These are phyloP conservation scores for Phorcus lineatus DNA, from an alignment of 2,888 invertebrate genomes.

Conservation along the genomic window DNA sequence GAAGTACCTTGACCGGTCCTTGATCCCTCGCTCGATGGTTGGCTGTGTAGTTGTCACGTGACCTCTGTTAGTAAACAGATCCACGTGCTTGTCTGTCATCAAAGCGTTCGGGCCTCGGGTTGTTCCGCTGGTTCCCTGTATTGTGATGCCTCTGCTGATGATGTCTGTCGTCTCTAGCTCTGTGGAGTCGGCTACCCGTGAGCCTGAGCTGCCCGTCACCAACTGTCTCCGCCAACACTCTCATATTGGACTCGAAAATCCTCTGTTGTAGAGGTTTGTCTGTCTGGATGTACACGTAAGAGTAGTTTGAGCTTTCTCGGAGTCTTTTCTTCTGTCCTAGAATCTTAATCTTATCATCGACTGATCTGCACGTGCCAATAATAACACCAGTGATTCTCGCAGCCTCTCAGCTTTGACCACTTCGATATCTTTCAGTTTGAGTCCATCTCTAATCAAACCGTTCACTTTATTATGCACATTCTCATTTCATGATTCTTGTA, in stretches of 20 bases:
- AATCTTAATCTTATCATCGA: neutral
- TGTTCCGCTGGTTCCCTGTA: no score
- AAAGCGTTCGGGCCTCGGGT: no score
- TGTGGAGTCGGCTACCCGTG: neutral
- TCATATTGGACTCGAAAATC: neutral
- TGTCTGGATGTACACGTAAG: neutral
- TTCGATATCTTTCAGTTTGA: neutral
- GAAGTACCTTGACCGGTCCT: no score
- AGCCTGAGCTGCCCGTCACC: neutral
- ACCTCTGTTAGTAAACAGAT: no score
- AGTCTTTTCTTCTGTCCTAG: neutral
- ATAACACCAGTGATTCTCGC: neutral
- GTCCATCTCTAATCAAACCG: neutral
- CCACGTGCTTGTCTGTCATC: no score
- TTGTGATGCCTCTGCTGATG: no score
- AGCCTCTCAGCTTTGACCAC: neutral
- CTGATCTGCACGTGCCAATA: neutral
- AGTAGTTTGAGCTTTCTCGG: neutral
- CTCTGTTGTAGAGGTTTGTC: neutral
- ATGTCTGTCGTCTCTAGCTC: no score
- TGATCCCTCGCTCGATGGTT: no score
- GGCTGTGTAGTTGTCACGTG: no score
- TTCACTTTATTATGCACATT: neutral
- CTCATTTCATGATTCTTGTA: neutral
- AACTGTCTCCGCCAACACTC: neutral